Evolutionary conservation across 2,113 vertebrate genomes (phyloP).

Genomic region (Tragelaphus scriptus): DNA sequence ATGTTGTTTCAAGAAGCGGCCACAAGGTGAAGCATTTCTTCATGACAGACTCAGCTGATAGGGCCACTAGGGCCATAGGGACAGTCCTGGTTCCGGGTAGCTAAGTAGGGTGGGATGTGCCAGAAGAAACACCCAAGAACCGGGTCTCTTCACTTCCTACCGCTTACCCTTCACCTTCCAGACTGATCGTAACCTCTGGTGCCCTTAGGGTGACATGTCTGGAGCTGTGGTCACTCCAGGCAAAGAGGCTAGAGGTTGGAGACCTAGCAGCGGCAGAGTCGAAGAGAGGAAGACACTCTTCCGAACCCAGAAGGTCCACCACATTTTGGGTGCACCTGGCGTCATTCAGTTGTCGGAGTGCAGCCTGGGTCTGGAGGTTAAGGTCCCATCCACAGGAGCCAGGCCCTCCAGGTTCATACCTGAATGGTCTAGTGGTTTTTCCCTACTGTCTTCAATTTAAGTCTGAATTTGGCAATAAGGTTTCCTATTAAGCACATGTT

Average conservation of each 20-base stretch:
- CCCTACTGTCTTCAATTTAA: not conserved
- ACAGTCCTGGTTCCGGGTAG: not conserved
- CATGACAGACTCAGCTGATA: not conserved
- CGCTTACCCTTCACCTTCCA: not conserved
- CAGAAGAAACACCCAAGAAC: not conserved
- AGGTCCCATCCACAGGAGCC: not conserved
- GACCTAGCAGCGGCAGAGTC: too few species aligned
- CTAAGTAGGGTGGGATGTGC: not conserved
- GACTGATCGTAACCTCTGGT: not conserved
- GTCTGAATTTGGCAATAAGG: not conserved
- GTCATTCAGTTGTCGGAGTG: not conserved
- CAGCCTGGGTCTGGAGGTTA: not conserved
- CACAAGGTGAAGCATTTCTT: not conserved
- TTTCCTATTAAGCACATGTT: not conserved
- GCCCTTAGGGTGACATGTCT: not conserved
- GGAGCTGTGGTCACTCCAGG: not conserved
- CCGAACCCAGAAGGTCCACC: not conserved
- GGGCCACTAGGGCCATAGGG: fast-evolving
- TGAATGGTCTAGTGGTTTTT: not conserved
- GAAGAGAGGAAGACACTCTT: not conserved
- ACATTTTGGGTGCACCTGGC: not conserved
- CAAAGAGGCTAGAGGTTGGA: not conserved
- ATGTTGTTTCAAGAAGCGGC: not conserved
- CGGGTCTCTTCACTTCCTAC: not conserved
- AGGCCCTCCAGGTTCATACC: not conserved